A percentile compares a stretch with the other conserved stretches of the same genome.
Conservation (phyloP, 1,140 invertebrate species). For the Cepaea nemoralis region DNA sequence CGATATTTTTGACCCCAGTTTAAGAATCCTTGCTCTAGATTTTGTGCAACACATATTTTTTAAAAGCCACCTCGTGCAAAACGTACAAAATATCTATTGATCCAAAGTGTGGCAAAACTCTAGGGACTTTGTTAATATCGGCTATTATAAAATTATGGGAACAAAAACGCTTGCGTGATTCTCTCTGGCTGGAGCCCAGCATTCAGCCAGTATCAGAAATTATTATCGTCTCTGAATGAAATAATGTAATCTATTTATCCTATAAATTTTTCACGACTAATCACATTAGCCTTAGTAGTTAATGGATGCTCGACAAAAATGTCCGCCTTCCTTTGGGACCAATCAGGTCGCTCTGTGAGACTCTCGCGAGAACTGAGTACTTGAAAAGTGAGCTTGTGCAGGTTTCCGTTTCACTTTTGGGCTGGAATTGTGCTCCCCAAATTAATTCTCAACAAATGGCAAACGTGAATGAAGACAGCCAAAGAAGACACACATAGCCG, state of each 20-base stretch:
- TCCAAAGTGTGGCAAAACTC: neutral
- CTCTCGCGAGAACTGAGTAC: constrained; percentile 15
- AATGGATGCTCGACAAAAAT: constrained; percentile 39
- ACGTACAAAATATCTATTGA: neutral
- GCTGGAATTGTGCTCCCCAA: too few species aligned
- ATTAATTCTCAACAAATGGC: too few species aligned
- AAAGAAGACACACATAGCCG: too few species aligned
- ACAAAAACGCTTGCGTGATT: constrained; percentile 16
- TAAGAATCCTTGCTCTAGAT: too few species aligned
- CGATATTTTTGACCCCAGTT: too few species aligned
- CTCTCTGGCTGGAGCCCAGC: neutral
- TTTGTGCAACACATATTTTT: too few species aligned
- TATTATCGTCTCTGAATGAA: constrained; percentile 30
- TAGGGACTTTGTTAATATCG: neutral
- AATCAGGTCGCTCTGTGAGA: constrained; percentile 31
- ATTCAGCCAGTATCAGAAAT: neutral
- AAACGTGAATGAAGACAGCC: too few species aligned
- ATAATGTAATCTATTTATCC: constrained; percentile 43
- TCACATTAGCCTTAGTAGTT: constrained; percentile 41
- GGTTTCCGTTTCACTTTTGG: too few species aligned
- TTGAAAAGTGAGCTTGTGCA: constrained; percentile 17
- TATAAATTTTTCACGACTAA: constrained; percentile 43
- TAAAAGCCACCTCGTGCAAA: too few species aligned
- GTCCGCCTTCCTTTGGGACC: constrained; percentile 19
- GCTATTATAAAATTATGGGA: constrained; percentile 20